A percentile compares a stretch with the other conserved stretches of the same genome.
These are phyloP conservation scores for Acrossocheilus wenchowensis DNA, from an alignment of 2,797 vertebrate genomes.

Conservation along the genomic window DNA sequence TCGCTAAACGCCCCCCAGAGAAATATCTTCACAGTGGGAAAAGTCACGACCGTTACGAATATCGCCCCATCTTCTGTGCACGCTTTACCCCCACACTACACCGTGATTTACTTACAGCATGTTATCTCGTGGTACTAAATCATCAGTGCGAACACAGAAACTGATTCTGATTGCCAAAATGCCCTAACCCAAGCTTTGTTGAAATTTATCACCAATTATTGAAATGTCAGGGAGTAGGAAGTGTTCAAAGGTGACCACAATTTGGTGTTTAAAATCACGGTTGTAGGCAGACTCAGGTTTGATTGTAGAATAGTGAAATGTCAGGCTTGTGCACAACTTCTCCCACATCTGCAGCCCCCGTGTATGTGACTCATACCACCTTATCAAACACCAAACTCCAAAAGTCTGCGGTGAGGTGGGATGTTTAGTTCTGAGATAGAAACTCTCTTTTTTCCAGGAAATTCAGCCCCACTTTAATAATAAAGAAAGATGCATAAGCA, in stretches of 20 bases:
- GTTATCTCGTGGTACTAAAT: conserved; percentile 1
- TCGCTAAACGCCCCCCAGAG: conserved; percentile 23
- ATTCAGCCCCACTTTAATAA: conserved; percentile 9
- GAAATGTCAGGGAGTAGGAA: conserved; percentile 40
- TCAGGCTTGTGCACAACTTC: conserved; percentile 49
- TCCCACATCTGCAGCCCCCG: conserved; percentile 48
- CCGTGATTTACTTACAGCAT: neutral
- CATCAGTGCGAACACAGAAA: neutral
- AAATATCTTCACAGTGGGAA: conserved; percentile 1
- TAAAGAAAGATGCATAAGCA: conserved; percentile 1
- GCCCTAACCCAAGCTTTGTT: neutral
- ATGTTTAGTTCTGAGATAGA: conserved; percentile 24
- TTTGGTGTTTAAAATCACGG: conserved; percentile 25
- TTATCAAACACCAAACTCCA: conserved; percentile 46
- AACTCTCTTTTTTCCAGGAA: conserved; percentile 36
- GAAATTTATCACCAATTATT: conserved; percentile 19
- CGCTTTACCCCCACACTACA: neutral
- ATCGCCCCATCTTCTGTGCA: conserved; percentile 6
- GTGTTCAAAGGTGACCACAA: conserved; percentile 35
- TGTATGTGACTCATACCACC: conserved; percentile 39
- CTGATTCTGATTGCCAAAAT: conserved; percentile 14
- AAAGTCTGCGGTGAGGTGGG: conserved; percentile 33
- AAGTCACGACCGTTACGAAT: conserved; percentile 12
- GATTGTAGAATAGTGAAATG: conserved; percentile 46
- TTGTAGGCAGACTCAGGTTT: conserved; percentile 35